These are phyloP conservation scores for Chloroceryle inda DNA, from an alignment of 2,797 vertebrate genomes.

Conservation along the genomic window DNA sequence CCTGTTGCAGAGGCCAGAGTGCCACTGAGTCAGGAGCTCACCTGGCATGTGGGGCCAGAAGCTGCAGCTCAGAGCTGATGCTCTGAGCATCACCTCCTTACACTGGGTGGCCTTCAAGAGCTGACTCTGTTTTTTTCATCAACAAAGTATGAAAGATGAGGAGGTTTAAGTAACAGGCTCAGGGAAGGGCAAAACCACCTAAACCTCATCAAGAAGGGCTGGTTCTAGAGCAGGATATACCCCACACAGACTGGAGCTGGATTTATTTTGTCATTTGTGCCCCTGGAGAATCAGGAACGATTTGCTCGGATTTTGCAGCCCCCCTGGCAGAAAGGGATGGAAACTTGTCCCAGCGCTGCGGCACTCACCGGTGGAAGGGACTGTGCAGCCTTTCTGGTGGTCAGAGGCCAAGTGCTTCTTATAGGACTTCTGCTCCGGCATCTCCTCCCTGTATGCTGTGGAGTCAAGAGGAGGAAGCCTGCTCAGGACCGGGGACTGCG, in stretches of 20 bases:
- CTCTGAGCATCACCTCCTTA: neutral
- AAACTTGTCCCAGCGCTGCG: accelerated
- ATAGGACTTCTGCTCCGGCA: conserved; percentile 65
- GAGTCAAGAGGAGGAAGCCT: conserved; percentile 82
- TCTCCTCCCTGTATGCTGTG: neutral
- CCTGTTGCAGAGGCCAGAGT: neutral
- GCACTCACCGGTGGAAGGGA: conserved; percentile 88
- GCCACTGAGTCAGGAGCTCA: neutral
- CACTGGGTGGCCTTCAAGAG: accelerated
- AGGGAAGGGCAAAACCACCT: neutral
- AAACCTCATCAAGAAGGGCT: neutral
- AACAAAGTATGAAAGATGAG: accelerated
- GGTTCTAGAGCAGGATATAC: neutral
- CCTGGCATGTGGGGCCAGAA: neutral
- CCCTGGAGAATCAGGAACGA: neutral
- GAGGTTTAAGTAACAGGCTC: neutral
- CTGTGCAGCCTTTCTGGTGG: conserved; percentile 84
- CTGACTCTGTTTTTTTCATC: neutral
- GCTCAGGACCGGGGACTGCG: conserved; percentile 89
- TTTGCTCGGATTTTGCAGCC: neutral
- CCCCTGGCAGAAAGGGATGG: neutral
- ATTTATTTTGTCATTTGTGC: too few species aligned
- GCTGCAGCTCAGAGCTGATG: neutral
- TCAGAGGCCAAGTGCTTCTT: conserved; percentile 66
- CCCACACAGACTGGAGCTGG: accelerated